phyloP scores from a whole-genome alignment of 2,888 invertebrate species.

The Caradrina kadenii region DNA sequence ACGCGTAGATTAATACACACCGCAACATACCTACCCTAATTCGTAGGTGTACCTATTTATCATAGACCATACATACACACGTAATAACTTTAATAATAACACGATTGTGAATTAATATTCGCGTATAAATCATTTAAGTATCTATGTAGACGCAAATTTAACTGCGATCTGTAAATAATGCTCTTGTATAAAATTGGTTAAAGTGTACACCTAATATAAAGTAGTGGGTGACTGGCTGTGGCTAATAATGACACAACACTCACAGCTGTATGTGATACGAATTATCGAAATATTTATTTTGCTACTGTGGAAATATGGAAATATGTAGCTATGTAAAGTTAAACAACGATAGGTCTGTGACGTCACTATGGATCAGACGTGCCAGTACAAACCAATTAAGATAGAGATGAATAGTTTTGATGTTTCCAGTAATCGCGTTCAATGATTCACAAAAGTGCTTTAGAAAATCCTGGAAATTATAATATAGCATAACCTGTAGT shows the following conservation, averaged over 20 bases:
- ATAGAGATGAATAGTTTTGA: slow-evolving; percentile 21
- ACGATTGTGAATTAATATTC: slow-evolving; percentile 42
- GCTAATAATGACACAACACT: slow-evolving; percentile 42
- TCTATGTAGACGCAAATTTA: slow-evolving; percentile 22
- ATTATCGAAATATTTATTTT: slow-evolving; percentile 65
- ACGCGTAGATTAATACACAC: slow-evolving; percentile 54
- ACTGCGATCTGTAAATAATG: slow-evolving; percentile 41
- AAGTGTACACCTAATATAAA: slow-evolving; percentile 20
- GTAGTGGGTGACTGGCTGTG: slow-evolving; percentile 53
- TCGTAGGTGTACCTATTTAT: slow-evolving; percentile 33
- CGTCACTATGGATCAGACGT: slow-evolving; percentile 25
- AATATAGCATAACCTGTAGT: slow-evolving; percentile 21
- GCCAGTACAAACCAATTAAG: slow-evolving; percentile 48
- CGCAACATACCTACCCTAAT: slow-evolving; percentile 14
- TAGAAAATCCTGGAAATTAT: slow-evolving; percentile 16
- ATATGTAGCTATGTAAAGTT: slow-evolving; percentile 28
- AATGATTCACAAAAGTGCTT: slow-evolving; percentile 36
- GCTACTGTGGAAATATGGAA: slow-evolving; percentile 54
- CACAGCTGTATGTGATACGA: slow-evolving; percentile 50
- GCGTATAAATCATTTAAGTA: slow-evolving; percentile 15
- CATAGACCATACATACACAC: slow-evolving; percentile 23
- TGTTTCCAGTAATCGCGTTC: slow-evolving; percentile 28
- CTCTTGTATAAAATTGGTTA: slow-evolving; percentile 19
- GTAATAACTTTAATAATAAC: slow-evolving; percentile 9
- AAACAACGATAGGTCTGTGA: slow-evolving; percentile 36